Conservation (phyloP, 2,888 invertebrate genomes). For the Cryptus armator region DNA sequence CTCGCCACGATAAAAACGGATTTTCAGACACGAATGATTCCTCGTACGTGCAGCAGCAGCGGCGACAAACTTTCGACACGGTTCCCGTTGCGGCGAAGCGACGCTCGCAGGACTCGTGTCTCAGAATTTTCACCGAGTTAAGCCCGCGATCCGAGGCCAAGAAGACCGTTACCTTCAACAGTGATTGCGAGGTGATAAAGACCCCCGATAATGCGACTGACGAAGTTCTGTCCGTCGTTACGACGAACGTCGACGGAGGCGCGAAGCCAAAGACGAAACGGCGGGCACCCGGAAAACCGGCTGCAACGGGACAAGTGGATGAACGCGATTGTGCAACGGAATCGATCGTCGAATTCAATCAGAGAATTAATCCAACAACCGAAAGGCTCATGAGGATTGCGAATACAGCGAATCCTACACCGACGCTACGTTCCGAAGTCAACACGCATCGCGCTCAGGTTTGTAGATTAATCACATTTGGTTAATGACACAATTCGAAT, state of each 20-base stretch:
- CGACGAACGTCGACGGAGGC: slow-evolving; percentile 31
- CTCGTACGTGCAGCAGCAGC: slow-evolving; percentile 18
- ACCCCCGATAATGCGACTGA: slow-evolving; percentile 53
- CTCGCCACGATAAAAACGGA: slow-evolving; percentile 17
- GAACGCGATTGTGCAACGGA: slow-evolving; percentile 53
- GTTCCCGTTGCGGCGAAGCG: slow-evolving; percentile 57
- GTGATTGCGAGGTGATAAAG: slow-evolving; percentile 72
- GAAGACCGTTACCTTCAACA: slow-evolving; percentile 80
- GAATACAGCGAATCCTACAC: slow-evolving; percentile 28
- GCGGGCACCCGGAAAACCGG: slow-evolving; percentile 74
- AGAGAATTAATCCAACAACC: slow-evolving; percentile 14
- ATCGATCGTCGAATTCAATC: slow-evolving; percentile 21
- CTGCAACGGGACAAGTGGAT: slow-evolving; percentile 40
- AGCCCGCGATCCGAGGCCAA: slow-evolving; percentile 72
- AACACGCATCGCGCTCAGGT: slow-evolving; percentile 68
- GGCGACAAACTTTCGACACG: slow-evolving; percentile 9
- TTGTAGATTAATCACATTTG: slow-evolving; percentile 40
- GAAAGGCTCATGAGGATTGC: neutral
- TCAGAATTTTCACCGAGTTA: slow-evolving; percentile 68
- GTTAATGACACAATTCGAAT: neutral
- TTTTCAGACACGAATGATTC: slow-evolving; percentile 13
- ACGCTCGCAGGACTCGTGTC: slow-evolving; percentile 68
- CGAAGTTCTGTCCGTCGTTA: slow-evolving; percentile 37
- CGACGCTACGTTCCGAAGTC: slow-evolving; percentile 42
- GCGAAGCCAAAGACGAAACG: slow-evolving; percentile 67